Base-by-base conservation (phyloP, 2,113 vertebrate genomes). In the Anser brachyrhynchus region DNA sequence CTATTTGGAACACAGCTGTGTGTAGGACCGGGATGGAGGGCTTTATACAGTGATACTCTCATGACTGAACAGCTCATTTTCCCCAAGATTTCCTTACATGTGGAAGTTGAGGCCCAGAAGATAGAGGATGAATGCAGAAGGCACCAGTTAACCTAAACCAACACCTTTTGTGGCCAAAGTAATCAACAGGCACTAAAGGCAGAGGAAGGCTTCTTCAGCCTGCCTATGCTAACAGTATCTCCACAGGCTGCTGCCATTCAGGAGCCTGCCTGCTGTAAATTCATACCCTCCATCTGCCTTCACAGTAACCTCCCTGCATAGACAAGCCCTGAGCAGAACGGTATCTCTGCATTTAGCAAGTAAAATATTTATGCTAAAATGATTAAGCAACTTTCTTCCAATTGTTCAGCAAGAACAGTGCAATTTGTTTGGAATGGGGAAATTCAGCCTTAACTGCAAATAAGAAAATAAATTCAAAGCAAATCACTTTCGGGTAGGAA, bases 351-450 rank as follows among this genome's bases (percentile, higher is more conserved):
- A 25, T 64, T 94, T 77, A 75, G 29, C 39, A 59, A 77, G 43
- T 90, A 57, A 94, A 96, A 89, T 44, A 87, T 57, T 90, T 92
- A 94, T 58, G 54, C 20, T 81, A 66, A 96, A 95, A 83, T 29
- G 57, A 92, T 89, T 75, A 81, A 65, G 33, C 33, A 14, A 72
- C 89, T 72, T 92, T 81, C 72, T 86, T 84, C 72, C 54, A 75
- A 22, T 57, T 41, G 29, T 66, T 54, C 39, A 78, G 57, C 52
- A 81, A 85, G 23, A 89, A 17, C 46, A 46, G 29, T 3, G 7
- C 71, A 83, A 31, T 21, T 26, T 19, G 9, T 35, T 11, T 65
- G 52, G 90, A 89, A 93, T 12, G 84, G 77, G 80, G 33, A 77
- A 89, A 84, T 39, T 62, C 33, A 37, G 37, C 35, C 86, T 81